Percentiles rank a stretch among this genome's conserved stretches.
phyloP scores from a whole-genome alignment of 2,797 vertebrate genomes.

The Chlorospingus flavigularis region DNA sequence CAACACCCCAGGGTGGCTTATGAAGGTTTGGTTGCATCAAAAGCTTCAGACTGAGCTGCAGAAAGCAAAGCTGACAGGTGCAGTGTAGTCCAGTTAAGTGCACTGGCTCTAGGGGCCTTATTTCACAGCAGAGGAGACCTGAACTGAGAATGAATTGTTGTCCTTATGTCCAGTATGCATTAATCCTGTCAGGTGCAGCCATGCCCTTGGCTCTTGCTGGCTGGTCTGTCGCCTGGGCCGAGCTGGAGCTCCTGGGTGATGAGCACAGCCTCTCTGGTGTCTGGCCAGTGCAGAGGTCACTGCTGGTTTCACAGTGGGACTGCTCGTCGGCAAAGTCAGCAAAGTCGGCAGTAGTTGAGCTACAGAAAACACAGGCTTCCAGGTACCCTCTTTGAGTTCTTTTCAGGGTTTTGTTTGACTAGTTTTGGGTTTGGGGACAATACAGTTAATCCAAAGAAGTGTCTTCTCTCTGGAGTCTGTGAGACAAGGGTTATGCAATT shows the following conservation, averaged over 20 bases:
- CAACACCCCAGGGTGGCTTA: not conserved
- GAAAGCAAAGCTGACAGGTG: not conserved
- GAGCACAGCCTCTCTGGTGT: not conserved
- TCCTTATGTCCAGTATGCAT: not conserved
- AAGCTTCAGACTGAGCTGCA: not conserved
- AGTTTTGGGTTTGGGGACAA: not conserved
- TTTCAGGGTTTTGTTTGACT: not conserved
- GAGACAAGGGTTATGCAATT: not conserved
- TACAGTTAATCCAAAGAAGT: not conserved
- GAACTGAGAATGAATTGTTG: not conserved
- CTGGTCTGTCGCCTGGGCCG: not conserved
- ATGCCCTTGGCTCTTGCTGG: not conserved
- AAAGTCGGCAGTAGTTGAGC: not conserved
- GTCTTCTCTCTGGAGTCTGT: not conserved
- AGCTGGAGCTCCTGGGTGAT: not conserved
- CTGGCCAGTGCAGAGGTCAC: not conserved
- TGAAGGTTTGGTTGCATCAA: not conserved
- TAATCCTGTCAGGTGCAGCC: not conserved
- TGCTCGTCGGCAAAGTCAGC: accelerated
- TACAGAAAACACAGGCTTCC: not conserved
- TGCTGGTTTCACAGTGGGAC: not conserved
- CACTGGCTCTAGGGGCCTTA: not conserved
- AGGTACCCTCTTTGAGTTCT: not conserved
- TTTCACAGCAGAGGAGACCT: not conserved
- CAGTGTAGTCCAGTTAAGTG: not conserved